Conservation (phyloP, 53 echinoderm and acorn worm species). For the Echinometra lucunter region DNA sequence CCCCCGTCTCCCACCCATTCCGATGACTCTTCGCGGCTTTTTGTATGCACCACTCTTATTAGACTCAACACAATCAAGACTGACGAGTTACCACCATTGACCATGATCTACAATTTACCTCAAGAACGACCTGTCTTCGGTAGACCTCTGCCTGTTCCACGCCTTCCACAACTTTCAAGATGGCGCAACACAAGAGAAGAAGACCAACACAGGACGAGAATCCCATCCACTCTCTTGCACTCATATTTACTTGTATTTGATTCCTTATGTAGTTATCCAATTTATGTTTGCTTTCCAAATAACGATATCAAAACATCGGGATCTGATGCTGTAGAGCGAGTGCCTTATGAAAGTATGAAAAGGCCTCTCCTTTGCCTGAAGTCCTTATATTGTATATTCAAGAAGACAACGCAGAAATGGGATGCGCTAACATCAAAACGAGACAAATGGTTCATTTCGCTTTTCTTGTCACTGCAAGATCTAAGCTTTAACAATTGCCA, state of each 20-base stretch:
- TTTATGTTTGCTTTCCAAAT: not conserved
- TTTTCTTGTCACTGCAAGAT: not conserved
- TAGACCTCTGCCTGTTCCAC: slow-evolving; percentile 62
- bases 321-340: not conserved
- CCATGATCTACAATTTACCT: slow-evolving; percentile 26
- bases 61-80: too few relatives aligned
- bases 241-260: not conserved
- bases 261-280: slow-evolving; percentile 6
- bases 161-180: slow-evolving; percentile 11
- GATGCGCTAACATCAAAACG: not conserved
- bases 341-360: not conserved
- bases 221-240: not conserved
- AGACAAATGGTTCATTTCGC: slow-evolving; percentile 10
- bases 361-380: not conserved
- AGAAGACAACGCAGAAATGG: not conserved
- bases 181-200: not conserved
- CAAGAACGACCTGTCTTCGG: slow-evolving; percentile 60
- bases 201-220: not conserved
- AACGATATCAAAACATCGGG: not conserved
- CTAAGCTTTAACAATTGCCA: not conserved
- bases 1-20: too few relatives aligned
- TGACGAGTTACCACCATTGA: too few relatives aligned
- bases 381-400: not conserved
- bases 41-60: too few relatives aligned
- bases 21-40: too few relatives aligned